A percentile compares a stretch with the other conserved stretches of the same genome.
These are phyloP conservation scores for Taxidea taxus DNA, from an alignment of 2,113 vertebrate genomes.

Conservation along the genomic window DNA sequence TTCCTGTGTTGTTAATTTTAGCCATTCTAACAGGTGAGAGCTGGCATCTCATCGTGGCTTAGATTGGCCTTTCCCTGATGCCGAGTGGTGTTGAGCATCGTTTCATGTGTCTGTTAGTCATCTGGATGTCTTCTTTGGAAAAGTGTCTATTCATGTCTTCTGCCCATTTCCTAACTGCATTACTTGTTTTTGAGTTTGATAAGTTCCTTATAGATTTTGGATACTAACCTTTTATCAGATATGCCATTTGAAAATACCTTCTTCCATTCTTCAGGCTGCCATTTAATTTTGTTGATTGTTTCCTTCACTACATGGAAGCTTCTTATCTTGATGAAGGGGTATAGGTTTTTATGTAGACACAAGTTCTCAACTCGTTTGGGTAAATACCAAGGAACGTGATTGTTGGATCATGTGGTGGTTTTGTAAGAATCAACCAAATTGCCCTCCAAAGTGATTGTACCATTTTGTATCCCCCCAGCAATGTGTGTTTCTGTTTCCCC, in stretches of 20 bases:
- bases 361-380: neutral
- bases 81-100: neutral
- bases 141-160: neutral
- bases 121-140: neutral
- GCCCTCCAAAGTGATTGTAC: neutral
- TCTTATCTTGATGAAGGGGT: neutral
- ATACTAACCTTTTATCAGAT: neutral
- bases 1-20: neutral
- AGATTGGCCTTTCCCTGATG: neutral
- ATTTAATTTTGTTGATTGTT: neutral
- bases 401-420: neutral
- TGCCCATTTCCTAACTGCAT: neutral
- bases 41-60: neutral
- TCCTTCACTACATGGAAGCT: neutral
- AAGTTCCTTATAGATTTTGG: neutral
- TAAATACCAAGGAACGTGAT: neutral
- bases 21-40: neutral
- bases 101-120: neutral
- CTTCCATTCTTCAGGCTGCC: neutral
- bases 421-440: neutral
- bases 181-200: neutral
- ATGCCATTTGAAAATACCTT: neutral
- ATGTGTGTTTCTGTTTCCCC: neutral
- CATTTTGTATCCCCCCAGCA: neutral
- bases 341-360: neutral